Evolutionary conservation across 1,140 invertebrate genomes (phyloP).

Genomic region (Bombyx mandarina): DNA sequence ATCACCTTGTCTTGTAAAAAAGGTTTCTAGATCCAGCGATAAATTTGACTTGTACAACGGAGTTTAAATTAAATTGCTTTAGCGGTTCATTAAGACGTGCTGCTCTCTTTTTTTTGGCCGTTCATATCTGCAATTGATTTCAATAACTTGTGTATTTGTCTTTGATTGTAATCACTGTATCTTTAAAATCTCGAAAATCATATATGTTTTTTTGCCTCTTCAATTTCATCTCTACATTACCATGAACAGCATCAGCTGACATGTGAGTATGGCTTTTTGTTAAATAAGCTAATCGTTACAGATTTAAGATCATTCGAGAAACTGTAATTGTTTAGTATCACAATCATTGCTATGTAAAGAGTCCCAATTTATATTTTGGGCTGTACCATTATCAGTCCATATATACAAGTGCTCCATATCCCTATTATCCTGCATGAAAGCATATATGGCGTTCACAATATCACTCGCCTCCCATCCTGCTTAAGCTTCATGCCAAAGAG

Average conservation of each 20-base stretch:
- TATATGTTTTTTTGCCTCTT: constrained; percentile 7
- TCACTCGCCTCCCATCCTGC: constrained; percentile 10
- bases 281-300: neutral
- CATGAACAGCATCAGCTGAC: neutral
- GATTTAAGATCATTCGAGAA: neutral
- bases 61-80: constrained; percentile 12
- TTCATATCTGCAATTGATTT: constrained; percentile 2
- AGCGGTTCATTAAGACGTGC: constrained; percentile 8
- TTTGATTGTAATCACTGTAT: constrained; percentile 6
- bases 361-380: constrained; percentile 12
- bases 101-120: constrained; percentile 10
- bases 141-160: constrained; percentile 7
- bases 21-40: constrained; percentile 12
- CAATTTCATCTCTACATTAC: constrained; percentile 1
- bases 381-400: constrained; percentile 12
- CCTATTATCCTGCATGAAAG: constrained; percentile 9
- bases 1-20: constrained; percentile 7
- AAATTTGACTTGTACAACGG: constrained; percentile 12
- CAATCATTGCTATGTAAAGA: constrained; percentile 2
- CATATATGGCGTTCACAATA: constrained; percentile 9
- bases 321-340: neutral
- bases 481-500: constrained; percentile 8
- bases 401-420: constrained; percentile 6
- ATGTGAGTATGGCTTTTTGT: constrained; percentile 1
- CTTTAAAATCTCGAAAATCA: constrained; percentile 10